Evolutionary conservation across 2,113 vertebrate species (phyloP), one percentile per base, ranked within the genome.

Genomic region (Synchiropus splendidus): DNA sequence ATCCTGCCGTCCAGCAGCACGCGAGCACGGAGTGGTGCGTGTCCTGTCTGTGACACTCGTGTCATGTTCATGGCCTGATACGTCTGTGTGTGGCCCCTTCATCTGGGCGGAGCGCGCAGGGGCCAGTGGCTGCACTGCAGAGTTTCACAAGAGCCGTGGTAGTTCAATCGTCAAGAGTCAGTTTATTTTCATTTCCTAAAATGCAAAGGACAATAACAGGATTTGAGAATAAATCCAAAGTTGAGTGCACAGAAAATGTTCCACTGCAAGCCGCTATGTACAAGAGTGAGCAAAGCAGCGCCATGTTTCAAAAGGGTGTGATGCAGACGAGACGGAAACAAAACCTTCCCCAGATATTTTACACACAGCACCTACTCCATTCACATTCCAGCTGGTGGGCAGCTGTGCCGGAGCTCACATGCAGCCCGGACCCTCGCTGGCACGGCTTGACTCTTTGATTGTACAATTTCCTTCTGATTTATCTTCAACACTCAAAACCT

Each of bases 171-270:
- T 79, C 75, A 79, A 79, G 79, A 74, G 61, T 77, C 56, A 51
- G 59, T 83, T 86, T 86, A 84, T 83, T 85, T 80, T 70, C 62
- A 72, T 85, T 66, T 75, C 82, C 77, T 84, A 83, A 85, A 86
- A 85, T 85, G 80, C 80, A 83, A 83, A 85, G 77, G 75, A 85
- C 83, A 84, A 82, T 30, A 86, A 79, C 77, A 84, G 84, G 83
- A 86, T 86, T 86, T 86, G 83, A 86, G 83, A 86, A 86, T 86
- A 86, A 86, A 86, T 86, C 84, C 84, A 67, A 83, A 61, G 72
- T 81, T 78, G 71, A 78, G 78, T 81, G 81, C 82, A 86, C 84
- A 86, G 82, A 8, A 85, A 86, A 85, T 83, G 75, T 86, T 83
- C 65, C 77, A 86, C 79, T 78, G 82, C 79, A 85, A 80, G 80